Evolutionary conservation across 2,797 vertebrate genomes (phyloP), one percentile per base, ranked within the genome.

Genomic region (Bovichtus variegatus): DNA sequence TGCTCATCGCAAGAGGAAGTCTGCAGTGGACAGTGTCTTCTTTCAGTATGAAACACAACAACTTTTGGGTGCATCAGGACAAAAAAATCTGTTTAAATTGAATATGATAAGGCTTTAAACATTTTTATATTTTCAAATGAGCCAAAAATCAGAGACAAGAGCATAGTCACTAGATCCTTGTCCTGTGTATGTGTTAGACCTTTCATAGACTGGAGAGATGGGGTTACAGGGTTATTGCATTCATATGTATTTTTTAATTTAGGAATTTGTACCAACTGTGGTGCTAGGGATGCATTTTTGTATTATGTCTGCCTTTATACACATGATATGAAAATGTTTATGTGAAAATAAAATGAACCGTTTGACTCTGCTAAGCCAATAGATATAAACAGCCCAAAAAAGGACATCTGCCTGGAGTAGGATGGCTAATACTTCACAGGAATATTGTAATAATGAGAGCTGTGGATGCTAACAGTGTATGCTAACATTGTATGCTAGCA

Each of bases 1-100:
- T 74, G 73, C 78, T 82, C 78, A 53, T 25, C 9, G 4, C 15
- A 53, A 53, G 23, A 47, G 7, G 55, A 75, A 61, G 63, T 68
- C 13, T 72, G 58, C 46, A 68, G 12, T 49, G 41, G 25, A 65
- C 19, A 29, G 53, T 50, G 18, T 60, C 58, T 68, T 62, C 29
- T 55, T 66, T 29, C 50, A 71, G n/a, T 9, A 40, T 59, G 9
- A 62, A 57, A 61, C 31, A 47, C 16, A n/a, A 5, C 43, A 60
- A 50, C 16, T 5, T 54, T 46, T 27, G 6, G 10, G 19, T 47
- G 27, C 25, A 46, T 21, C 3, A 54, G 9, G 5, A 36, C 23
- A 47, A 40, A 9, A 4, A 65, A 46, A 58, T 71, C 11, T 53
- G 23, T 18, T 62, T 3, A 23, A 27, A 69, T 13, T 1, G 3